phyloP scores from a whole-genome alignment of 2,888 invertebrate species.

The Drosophila basisetae region DNA sequence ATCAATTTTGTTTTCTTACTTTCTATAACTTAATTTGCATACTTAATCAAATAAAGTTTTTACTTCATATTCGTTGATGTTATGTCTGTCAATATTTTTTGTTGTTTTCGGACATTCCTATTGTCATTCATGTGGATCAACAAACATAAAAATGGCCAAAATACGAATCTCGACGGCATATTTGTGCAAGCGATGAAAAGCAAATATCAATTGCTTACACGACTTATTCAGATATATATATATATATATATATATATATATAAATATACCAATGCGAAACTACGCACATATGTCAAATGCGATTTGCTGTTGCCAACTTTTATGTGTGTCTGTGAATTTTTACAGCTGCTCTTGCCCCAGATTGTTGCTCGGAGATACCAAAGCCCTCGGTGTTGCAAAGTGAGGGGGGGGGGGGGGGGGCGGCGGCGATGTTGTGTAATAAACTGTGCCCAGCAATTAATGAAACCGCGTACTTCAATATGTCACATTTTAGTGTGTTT shows the following conservation, averaged over 20 bases:
- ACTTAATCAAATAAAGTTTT: slow-evolving; percentile 1
- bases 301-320: slow-evolving; percentile 47
- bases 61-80: background rate
- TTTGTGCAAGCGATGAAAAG: slow-evolving; percentile 68
- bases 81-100: slow-evolving; percentile 34
- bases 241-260: slow-evolving; percentile 27
- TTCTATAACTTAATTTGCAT: slow-evolving; percentile 1
- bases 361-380: slow-evolving; percentile 15
- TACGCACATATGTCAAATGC: slow-evolving; percentile 33
- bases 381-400: slow-evolving; percentile 1
- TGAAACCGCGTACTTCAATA: slow-evolving; percentile 33
- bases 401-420: background rate
- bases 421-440: background rate
- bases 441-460: slow-evolving; percentile 34
- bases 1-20: background rate
- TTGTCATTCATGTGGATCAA: slow-evolving; percentile 5
- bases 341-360: slow-evolving; percentile 60
- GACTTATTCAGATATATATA: slow-evolving; percentile 26
- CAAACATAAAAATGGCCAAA: slow-evolving; percentile 34
- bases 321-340: slow-evolving; percentile 54
- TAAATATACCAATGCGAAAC: slow-evolving; percentile 31
- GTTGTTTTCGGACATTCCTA: slow-evolving; percentile 15
- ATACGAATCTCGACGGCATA: slow-evolving; percentile 37
- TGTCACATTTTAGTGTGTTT: slow-evolving; percentile 7
- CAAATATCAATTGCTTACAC: slow-evolving; percentile 57